phyloP scores from a whole-genome alignment of 2,888 invertebrate genomes.

The Caenorhabditis drosophilae region DNA sequence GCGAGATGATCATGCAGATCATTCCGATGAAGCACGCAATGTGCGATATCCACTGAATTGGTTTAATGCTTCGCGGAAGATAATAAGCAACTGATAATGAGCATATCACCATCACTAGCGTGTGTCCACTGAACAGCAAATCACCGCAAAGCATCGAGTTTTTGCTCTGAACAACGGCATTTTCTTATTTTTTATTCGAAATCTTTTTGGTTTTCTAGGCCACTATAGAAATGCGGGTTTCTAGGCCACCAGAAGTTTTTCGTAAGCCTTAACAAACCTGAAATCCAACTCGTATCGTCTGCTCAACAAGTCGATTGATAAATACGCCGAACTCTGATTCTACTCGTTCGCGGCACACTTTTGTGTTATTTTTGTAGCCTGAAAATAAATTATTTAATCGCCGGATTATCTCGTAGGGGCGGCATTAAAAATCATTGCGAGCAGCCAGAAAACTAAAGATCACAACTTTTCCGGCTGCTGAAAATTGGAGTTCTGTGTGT shows the following conservation, averaged over 20 bases:
- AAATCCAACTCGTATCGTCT: constrained; percentile 65
- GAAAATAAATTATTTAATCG: constrained; percentile 6
- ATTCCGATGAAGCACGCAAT: constrained; percentile 41
- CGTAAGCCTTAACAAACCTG: no score
- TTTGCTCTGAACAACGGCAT: no score
- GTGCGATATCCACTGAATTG: constrained; percentile 39
- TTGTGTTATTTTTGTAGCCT: constrained; percentile 61
- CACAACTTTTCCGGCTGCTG: background rate
- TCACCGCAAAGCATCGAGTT: constrained; percentile 58
- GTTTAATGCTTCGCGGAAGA: constrained; percentile 39
- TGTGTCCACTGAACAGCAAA: constrained; percentile 59
- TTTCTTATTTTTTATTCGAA: no score
- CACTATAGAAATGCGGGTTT: no score
- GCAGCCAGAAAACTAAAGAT: background rate
- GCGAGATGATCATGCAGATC: constrained; percentile 55
- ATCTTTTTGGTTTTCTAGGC: no score
- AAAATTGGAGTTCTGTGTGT: background rate
- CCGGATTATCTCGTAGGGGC: no score
- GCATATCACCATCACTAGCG: constrained; percentile 54
- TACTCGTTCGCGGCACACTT: constrained; percentile 50
- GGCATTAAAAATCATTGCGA: no score
- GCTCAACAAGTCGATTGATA: constrained; percentile 52
- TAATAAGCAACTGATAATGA: constrained; percentile 53
- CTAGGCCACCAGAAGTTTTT: no score
- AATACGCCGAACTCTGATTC: constrained; percentile 44